phyloP scores from a whole-genome alignment of 2,888 invertebrate species.

The Homarus gammarus region DNA sequence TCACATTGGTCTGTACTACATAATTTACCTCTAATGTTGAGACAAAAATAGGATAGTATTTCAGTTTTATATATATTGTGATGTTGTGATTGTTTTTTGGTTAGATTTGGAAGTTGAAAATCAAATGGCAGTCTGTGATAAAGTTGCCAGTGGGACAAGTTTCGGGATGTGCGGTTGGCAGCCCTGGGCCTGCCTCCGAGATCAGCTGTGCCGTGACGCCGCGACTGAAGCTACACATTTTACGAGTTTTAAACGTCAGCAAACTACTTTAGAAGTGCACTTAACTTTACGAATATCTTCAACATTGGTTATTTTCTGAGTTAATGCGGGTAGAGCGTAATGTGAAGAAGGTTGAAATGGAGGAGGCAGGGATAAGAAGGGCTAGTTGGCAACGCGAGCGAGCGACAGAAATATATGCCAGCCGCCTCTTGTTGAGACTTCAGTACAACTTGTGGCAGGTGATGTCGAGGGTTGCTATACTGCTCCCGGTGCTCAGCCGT shows the following conservation, averaged over 20 bases:
- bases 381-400: slow-evolving; percentile 33
- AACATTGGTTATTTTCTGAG: too few species aligned
- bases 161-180: slow-evolving; percentile 18
- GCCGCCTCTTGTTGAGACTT: slow-evolving; percentile 19
- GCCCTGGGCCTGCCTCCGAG: slow-evolving; percentile 19
- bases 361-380: not conserved
- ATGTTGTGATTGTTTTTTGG: not conserved
- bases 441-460: slow-evolving; percentile 35
- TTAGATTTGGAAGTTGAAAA: not conserved
- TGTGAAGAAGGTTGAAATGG: not conserved
- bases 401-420: slow-evolving; percentile 39
- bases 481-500: not conserved
- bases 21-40: not conserved
- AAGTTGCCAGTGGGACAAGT: not conserved
- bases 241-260: not conserved
- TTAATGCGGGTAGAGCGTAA: not conserved
- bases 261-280: not conserved
- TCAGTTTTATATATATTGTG: not conserved
- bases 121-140: not conserved
- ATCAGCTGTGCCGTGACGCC: slow-evolving; percentile 11
- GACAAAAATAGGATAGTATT: not conserved
- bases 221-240: not conserved
- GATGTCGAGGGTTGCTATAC: slow-evolving; percentile 23
- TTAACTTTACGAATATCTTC: too few species aligned
- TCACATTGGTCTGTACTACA: not conserved